phyloP scores from a whole-genome alignment of 2,797 vertebrate genomes.

The Pipistrellus kuhlii region DNA sequence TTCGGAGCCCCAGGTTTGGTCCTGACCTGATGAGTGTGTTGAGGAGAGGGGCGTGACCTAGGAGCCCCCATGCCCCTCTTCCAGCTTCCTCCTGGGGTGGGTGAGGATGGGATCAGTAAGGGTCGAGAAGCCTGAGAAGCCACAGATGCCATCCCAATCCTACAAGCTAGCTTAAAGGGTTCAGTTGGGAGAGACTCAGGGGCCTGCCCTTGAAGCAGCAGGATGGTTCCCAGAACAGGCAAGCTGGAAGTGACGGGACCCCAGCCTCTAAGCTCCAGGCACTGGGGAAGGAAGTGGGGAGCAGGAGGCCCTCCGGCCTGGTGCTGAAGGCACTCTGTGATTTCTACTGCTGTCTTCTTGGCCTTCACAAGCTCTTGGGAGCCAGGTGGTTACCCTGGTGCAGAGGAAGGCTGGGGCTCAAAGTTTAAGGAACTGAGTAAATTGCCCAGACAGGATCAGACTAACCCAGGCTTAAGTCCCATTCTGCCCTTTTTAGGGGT shows the following conservation, averaged over 20 bases:
- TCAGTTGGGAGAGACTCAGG: background rate
- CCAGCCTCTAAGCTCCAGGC: background rate
- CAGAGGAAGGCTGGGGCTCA: background rate
- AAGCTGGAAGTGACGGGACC: background rate
- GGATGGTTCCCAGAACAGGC: background rate
- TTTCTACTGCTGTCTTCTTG: background rate
- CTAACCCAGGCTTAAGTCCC: background rate
- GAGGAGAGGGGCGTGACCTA: background rate
- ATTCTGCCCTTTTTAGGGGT: background rate
- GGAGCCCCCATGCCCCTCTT: background rate
- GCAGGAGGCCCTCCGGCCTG: background rate
- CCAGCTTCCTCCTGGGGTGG: conserved; percentile 54
- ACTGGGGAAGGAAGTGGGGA: background rate
- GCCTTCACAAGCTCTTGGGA: background rate
- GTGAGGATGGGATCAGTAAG: conserved; percentile 42
- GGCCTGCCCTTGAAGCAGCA: background rate
- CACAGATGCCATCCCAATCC: background rate
- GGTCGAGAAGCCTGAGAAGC: background rate
- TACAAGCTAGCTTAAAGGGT: background rate
- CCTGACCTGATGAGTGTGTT: conserved; percentile 53
- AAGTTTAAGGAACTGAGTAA: background rate
- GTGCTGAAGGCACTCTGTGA: background rate
- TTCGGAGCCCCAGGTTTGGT: conserved; percentile 91
- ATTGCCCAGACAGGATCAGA: background rate
- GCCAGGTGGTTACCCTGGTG: background rate